Base-by-base conservation (phyloP, 1,140 invertebrate species). In the Brachionus asplanchnoidis region DNA sequence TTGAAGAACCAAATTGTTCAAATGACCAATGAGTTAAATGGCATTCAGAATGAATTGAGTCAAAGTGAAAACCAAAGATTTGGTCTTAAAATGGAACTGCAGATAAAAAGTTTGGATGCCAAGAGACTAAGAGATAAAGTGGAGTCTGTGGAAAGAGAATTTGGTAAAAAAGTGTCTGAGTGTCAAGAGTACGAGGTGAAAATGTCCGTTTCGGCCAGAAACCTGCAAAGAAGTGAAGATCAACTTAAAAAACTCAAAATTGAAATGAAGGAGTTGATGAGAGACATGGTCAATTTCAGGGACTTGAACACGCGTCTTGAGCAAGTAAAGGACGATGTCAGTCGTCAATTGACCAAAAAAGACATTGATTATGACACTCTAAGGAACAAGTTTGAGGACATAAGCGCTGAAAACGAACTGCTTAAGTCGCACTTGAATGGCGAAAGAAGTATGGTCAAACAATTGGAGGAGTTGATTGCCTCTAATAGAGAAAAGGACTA, bases 401-500 rank as follows among this genome's bases (percentile, higher is more conserved):
- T 88, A 80, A 87, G 86, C 12, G 87, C 88, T 44, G 89, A 90
- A 84, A 85, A 86, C 23, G 88, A 88, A 12, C 84, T 87, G 42
- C 83, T 89, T 77, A 86, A 86, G 17, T 86, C 85, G 17, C 88
- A 90, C 86, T 60, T 90, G 68, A 84, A 53, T 8, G 85, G 86
- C 6, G 88, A 89, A 86, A 85, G 88, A 12, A 85, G 68, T 7
- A 85, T 86, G 3, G 75, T 88, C 6, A 88, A 88, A 86, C 88
- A 87, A 84, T 86, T 90, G 44, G 89, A 90, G 86, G 85, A 87
- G 36, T 78, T 90, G 3, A 85, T 90, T 44, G 87, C 88, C 84
- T 86, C 86, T 28, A 89, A 86, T 84, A 77, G 89, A 3, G 88
- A 89, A 86, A 90, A 89, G 60, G 89, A 90, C 68, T 90, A 89